phyloP scores from a whole-genome alignment of 2,797 vertebrate species.

The Echiichthys vipera region DNA sequence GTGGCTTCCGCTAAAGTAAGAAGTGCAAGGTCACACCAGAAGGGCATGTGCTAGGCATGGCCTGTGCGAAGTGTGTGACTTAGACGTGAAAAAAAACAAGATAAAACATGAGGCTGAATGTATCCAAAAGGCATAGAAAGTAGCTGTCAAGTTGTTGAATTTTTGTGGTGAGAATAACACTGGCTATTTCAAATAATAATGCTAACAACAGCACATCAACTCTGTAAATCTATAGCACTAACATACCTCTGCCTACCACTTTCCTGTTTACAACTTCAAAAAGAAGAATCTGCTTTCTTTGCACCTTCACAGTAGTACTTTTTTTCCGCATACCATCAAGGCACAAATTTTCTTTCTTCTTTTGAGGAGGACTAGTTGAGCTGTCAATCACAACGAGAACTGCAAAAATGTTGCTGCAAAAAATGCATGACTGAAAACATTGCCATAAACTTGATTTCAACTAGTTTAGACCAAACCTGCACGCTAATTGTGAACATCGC shows the following conservation, averaged over 20 bases:
- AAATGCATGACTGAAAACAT: neutral
- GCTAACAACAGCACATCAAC: conserved; percentile 3
- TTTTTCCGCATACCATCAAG: conserved; percentile 17
- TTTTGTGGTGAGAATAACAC: no score
- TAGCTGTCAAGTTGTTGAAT: no score
- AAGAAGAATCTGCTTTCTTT: conserved; percentile 50
- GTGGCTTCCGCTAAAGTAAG: conserved; percentile 72
- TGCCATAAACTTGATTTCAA: neutral
- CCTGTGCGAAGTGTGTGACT: conserved; percentile 39
- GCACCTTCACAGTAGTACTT: neutral
- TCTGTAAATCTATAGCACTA: conserved; percentile 5
- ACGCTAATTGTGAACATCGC: neutral
- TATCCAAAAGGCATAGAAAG: neutral
- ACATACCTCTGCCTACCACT: conserved; percentile 43
- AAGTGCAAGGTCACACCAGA: conserved; percentile 70
- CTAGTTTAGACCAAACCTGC: neutral
- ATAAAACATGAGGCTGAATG: conserved; percentile 13
- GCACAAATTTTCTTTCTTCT: conserved; percentile 26
- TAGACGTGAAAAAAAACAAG: neutral
- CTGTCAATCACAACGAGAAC: conserved; percentile 5
- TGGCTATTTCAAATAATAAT: neutral
- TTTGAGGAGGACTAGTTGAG: conserved; percentile 26
- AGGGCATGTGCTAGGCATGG: conserved; percentile 62
- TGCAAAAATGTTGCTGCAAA: neutral
- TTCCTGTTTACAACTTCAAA: conserved; percentile 73